Evolutionary conservation across 2,113 vertebrate genomes (phyloP), one percentile per base, ranked within the genome.

Genomic region (Corydoras maculifer): DNA sequence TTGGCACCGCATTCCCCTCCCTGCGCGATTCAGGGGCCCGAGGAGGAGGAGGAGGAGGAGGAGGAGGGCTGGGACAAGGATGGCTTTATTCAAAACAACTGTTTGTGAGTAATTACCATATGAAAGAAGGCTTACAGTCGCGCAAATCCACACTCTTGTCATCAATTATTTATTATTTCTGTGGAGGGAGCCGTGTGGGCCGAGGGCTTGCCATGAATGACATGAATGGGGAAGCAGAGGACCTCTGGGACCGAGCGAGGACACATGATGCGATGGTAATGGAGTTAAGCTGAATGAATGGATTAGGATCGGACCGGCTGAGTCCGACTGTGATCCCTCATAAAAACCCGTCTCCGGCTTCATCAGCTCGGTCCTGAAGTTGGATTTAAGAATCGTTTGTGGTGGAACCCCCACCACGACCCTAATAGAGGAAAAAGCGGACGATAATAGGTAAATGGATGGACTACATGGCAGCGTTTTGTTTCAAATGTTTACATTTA

Each of bases 101-200:
- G 75, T 83, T 84, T 85, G 77, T 79, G 83, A 67, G 67, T 49
- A 58, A 82, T 84, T 81, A 81, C 59, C 79, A 81, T 85, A 76
- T 77, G 75, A 85, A 84, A 81, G 75, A 78, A 75, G 58, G 76
- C 77, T 76, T 72, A 72, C 58, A 62, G 77, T 75, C 75, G 62
- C 69, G 79, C 65, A 75, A 80, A 84, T 77, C 67, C 60, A 54
- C 31, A 48, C 73, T 75, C 67, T 80, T 73, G 63, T 55, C 78
- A 80, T 85, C 74, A 82, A 80, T 82, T 82, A 79, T 80, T 80
- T 70, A 81, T 73, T 43, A 43, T 43, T 43, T 43, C 58, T 32
- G 65, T 55, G 53, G 65, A 62, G 65, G 69, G 59, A 31, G 77
- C 61, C 53, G 9, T 57, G 55, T 32, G n/a, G 62, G 66, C 58